Evolutionary conservation across 1,140 invertebrate genomes (phyloP), one percentile per base, ranked within the genome.

Genomic region (Procambarus virginalis): DNA sequence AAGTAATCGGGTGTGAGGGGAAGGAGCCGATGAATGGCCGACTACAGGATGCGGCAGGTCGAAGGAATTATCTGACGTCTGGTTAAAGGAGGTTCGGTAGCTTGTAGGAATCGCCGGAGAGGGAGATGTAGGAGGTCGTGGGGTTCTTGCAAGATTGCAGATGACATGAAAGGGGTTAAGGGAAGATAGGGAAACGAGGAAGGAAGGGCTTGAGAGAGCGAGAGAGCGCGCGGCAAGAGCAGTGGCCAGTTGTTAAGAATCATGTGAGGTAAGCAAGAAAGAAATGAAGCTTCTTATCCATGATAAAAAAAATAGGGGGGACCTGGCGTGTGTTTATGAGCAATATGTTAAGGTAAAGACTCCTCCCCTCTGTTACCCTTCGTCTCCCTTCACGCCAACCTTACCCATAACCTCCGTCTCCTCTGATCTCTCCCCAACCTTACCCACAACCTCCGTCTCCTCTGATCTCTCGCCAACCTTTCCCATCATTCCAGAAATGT

Each of bases 261-360:
- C 9, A 64, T 9, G 60, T 64, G 60, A 64, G 60, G 60, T 4
- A 17, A 5, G 12, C 12, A 64, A 64, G 5, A 64, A 20, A 14
- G 5, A 14, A 14, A 14, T 20, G 60, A 64, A 64, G 60, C 20
- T 64, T 64, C 60, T 64, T n/a, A n/a, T n/a, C n/a, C n/a, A n/a
- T n/a, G n/a, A n/a, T n/a, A n/a, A n/a, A 79, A 81, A 81, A 34
- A 10, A 45, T 34, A 81, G 51, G n/a, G 34, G 22, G 20, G 22
- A 4, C 79, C 58, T 8, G 51, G 48, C 60, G 79, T 51, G 79
- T 81, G 79, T 81, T 58, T 81, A 84, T 48, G 64, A 70, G 68
- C 34, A 68, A 68, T 84, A 84, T 84, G 68, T 73, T 84, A 70
- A 70, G 34, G 34, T 48, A 70, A 68, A 84, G 48, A 68, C 48